Evolutionary conservation across 2,797 vertebrate genomes (phyloP).

Genomic region (Spea hammondii): DNA sequence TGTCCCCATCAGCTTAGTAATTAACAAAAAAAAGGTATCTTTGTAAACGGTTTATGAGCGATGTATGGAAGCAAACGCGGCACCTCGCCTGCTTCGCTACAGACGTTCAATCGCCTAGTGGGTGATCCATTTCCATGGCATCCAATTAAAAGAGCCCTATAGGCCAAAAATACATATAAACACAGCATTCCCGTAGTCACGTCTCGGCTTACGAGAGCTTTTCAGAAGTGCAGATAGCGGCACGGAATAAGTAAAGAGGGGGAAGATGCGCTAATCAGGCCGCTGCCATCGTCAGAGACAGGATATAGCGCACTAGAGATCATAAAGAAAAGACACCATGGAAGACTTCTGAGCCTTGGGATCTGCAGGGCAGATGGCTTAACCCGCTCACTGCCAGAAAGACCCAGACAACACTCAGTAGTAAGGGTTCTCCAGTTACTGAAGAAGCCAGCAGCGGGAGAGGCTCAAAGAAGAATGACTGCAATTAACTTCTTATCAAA

Average conservation of each 20-base stretch:
- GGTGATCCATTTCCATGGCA: slow-evolving; percentile 62
- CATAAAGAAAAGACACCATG: neutral
- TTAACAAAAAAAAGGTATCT: slow-evolving; percentile 58
- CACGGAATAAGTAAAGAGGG: slow-evolving; percentile 29
- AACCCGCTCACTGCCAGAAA: neutral
- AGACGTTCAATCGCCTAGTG: slow-evolving; percentile 55
- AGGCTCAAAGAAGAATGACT: too few relatives aligned
- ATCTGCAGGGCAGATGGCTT: neutral
- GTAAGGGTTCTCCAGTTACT: too few relatives aligned
- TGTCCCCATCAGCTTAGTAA: slow-evolving; percentile 70
- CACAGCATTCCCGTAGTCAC: slow-evolving; percentile 46
- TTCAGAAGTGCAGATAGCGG: slow-evolving; percentile 47
- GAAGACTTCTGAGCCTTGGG: neutral
- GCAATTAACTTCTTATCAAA: too few relatives aligned
- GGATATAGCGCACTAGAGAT: slow-evolving; percentile 17
- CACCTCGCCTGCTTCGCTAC: slow-evolving; percentile 40
- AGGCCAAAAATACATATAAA: slow-evolving; percentile 48
- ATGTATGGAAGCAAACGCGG: slow-evolving; percentile 26
- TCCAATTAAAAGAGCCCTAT: slow-evolving; percentile 75
- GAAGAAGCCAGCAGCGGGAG: too few relatives aligned
- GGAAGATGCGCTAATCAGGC: slow-evolving; percentile 41
- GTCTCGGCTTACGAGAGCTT: slow-evolving; percentile 45
- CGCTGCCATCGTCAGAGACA: slow-evolving; percentile 60
- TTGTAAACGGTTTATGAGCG: slow-evolving; percentile 67
- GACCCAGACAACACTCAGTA: too few relatives aligned